Base-by-base conservation (phyloP, 2,888 invertebrate species). In the Baccha elongata region DNA sequence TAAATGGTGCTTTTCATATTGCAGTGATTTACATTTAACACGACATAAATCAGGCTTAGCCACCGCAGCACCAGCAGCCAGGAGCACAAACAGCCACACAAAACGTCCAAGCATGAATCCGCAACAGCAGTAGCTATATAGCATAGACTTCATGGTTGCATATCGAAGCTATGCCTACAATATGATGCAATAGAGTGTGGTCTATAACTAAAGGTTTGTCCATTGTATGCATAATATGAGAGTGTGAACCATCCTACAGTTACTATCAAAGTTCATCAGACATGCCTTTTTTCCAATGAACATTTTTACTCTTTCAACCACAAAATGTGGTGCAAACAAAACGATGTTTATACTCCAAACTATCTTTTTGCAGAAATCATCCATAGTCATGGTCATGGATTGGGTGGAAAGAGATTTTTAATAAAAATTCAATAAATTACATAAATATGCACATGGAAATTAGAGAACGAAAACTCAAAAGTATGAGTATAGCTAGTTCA, bases 1-100 rank as follows among this genome's bases (percentile, higher is more conserved):
- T 86, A 83, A 86, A 86, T 87, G 85, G 84, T 83, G 67, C 85
- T 85, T 86, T 86, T 86, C 86, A 86, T 86, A 86, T 85, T 85
- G 84, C 84, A 85, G 86, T 85, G 86, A 86, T 87, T 87, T 87
- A 87, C 86, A 87, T 87, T 88, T 87, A 88, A 87, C 87, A 87
- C 86, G 86, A 85, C 85, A 87, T 87, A 87, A 88, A 88, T 88
- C 86, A 86, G 86, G 85, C 78, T 85, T 85, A 84, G 84, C 85
- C 86, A 86, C 86, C 84, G 80, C 86, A 86, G 60, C 76, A 64
- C 58, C 64, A 42, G 35, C 62, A 58, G 74, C 62, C 50, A 74
- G 37, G 35, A 76, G 55, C 19, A 15, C 71, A 69, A 48, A 53
- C 32, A 26, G 53, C 71, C 71, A 67, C 71, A 67, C 65, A 62